Conservation (phyloP, 2,113 vertebrate genomes). For the Podilymbus podiceps region DNA sequence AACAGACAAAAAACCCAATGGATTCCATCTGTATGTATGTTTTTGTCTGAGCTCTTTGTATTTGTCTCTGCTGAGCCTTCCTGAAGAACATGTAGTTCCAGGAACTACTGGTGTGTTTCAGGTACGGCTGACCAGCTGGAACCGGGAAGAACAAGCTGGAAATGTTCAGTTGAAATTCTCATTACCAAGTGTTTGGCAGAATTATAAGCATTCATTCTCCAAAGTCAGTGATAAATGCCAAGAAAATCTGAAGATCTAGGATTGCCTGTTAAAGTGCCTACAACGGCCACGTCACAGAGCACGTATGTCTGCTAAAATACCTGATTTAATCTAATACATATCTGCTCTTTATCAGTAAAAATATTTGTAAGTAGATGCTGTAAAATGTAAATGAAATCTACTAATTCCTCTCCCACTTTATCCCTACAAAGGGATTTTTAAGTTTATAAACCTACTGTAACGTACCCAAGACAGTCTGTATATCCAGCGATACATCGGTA, state of each 20-base stretch:
- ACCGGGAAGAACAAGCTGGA: background rate
- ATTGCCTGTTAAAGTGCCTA: background rate
- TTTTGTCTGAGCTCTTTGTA: background rate
- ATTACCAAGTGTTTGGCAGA: background rate
- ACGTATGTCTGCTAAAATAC: background rate
- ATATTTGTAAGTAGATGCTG: background rate
- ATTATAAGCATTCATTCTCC: background rate
- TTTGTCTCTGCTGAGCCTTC: background rate
- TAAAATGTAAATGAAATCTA: background rate
- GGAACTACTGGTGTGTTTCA: background rate
- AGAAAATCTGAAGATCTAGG: background rate
- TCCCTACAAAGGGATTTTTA: background rate
- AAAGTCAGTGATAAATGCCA: background rate
- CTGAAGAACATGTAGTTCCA: background rate
- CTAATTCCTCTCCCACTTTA: background rate
- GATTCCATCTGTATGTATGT: background rate
- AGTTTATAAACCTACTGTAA: background rate
- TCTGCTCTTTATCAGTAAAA: background rate
- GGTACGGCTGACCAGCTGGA: background rate
- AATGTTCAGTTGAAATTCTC: background rate
- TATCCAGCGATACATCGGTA: background rate
- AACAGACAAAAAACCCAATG: background rate
- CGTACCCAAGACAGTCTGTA: accelerated
- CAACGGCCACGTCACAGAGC: background rate
- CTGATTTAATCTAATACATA: background rate